These are phyloP conservation scores for Anadara kagoshimensis DNA, from an alignment of 1,140 invertebrate genomes.

Conservation along the genomic window DNA sequence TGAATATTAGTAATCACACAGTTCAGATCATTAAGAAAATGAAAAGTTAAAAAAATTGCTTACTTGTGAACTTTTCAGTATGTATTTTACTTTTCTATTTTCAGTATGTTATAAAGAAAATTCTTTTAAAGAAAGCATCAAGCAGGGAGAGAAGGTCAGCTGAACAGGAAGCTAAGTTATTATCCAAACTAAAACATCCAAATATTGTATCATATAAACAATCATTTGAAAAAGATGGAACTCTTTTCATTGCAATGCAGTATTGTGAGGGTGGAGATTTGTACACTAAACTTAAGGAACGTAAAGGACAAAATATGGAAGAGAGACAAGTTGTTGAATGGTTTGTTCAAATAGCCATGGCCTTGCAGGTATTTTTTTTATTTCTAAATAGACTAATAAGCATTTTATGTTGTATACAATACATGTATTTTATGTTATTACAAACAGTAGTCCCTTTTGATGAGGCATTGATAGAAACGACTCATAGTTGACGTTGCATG, in stretches of 20 bases:
- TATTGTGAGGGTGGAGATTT: conserved; percentile 78
- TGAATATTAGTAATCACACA: no score
- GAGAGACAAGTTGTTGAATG: conserved; percentile 76
- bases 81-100: conserved; percentile 24
- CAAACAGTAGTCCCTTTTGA: background rate
- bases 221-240: conserved; percentile 75
- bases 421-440: no score
- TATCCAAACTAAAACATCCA: conserved; percentile 76
- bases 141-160: conserved; percentile 73
- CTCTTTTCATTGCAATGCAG: conserved; percentile 77
- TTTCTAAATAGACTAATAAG: background rate
- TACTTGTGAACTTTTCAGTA: no score
- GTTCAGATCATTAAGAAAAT: no score
- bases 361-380: conserved; percentile 70
- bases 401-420: no score
- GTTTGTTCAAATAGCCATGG: conserved; percentile 78
- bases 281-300: conserved; percentile 75
- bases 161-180: conserved; percentile 75
- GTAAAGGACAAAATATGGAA: conserved; percentile 70
- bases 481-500: background rate
- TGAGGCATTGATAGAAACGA: background rate
- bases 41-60: background rate
- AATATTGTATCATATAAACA: conserved; percentile 78
- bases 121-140: conserved; percentile 73
- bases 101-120: conserved; percentile 77